Percentiles rank a stretch among this genome's conserved stretches.
Conservation (phyloP, 2,797 vertebrate genomes). For the Mionectes olivaceus region DNA sequence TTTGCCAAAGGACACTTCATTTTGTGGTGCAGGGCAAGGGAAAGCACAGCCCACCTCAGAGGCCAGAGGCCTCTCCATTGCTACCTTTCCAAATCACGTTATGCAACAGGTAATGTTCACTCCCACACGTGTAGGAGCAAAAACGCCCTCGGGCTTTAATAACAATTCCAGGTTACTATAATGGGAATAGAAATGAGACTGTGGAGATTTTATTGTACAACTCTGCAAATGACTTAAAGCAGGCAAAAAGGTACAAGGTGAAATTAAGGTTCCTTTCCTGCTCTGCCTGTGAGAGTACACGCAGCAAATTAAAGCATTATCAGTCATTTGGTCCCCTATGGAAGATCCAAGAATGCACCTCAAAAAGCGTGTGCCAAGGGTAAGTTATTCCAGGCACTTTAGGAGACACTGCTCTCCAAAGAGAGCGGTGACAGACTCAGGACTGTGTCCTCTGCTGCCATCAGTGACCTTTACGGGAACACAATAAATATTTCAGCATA, state of each 20-base stretch:
- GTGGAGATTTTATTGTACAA: not conserved
- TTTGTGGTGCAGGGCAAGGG: not conserved
- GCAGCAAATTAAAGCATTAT: not conserved
- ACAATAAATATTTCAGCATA: not conserved
- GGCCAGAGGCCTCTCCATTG: not conserved
- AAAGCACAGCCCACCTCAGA: not conserved
- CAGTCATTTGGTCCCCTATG: not conserved
- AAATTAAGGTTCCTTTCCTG: not conserved
- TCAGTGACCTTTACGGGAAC: not conserved
- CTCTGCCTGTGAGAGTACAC: not conserved
- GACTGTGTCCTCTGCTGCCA: not conserved
- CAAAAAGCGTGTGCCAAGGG: not conserved
- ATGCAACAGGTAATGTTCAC: not conserved
- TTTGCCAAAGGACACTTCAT: not conserved
- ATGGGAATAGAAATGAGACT: not conserved
- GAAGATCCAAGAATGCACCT: rapidly evolving
- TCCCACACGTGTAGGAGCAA: not conserved
- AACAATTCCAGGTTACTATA: not conserved
- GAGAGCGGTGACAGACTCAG: not conserved
- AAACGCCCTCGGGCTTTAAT: not conserved
- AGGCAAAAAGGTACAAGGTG: not conserved
- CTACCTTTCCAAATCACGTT: not conserved
- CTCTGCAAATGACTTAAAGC: not conserved
- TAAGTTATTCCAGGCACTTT: not conserved
- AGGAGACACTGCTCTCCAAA: not conserved